Percentiles rank a stretch among this genome's conserved stretches.
Conservation (phyloP, 1,140 invertebrate species). For the Pseudomyrmex concolor region DNA sequence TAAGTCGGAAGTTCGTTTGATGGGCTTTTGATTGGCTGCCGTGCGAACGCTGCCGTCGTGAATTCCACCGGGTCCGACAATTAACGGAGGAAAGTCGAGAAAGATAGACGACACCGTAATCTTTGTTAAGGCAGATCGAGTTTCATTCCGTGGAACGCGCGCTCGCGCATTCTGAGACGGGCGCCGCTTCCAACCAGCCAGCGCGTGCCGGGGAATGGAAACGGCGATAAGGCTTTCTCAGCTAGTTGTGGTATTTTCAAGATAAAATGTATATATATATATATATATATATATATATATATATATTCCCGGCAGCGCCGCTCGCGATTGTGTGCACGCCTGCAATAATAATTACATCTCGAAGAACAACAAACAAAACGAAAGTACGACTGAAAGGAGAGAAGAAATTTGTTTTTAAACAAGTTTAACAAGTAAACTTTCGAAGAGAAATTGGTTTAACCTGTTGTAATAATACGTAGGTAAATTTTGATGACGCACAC, state of each 20-base stretch:
- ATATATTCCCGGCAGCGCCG: no score
- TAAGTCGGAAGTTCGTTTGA: constrained; percentile 78
- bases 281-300: not conserved
- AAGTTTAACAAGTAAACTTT: no score
- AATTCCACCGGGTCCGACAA: constrained; percentile 8
- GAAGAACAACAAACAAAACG: no score
- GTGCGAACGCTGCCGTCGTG: constrained; percentile 5
- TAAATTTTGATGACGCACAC: constrained; percentile 11
- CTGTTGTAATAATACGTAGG: not conserved
- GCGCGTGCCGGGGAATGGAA: not conserved
- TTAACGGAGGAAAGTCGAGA: constrained; percentile 48
- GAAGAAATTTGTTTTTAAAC: no score
- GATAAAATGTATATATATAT: not conserved
- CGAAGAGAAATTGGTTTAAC: not conserved
- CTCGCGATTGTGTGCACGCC: no score
- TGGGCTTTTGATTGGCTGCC: constrained; percentile 78
- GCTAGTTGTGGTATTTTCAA: constrained; percentile 22
- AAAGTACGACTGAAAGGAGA: no score
- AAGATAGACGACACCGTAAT: constrained; percentile 40
- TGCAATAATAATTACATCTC: constrained; percentile 22
- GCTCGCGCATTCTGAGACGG: not conserved
- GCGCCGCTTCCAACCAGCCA: not conserved
- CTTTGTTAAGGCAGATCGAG: constrained; percentile 11
- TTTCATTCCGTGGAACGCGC: constrained; percentile 8
- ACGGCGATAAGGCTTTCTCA: constrained; percentile 5